Base-by-base conservation (phyloP, 92 coral and sea anemone genomes). In the Bergia puertoricense region DNA sequence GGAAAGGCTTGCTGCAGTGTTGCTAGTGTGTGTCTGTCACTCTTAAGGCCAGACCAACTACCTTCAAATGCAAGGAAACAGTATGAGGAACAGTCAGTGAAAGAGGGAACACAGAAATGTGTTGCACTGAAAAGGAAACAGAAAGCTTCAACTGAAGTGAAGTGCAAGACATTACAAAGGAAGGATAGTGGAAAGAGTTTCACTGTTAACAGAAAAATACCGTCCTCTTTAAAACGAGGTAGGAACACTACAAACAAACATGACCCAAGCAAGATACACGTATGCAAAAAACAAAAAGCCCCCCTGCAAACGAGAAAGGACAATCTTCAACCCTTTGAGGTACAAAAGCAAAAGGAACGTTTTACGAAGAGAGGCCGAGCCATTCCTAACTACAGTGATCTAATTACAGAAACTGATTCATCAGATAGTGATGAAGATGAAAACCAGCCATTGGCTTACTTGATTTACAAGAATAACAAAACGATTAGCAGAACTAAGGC, bases 361-460 rank as follows among this genome's bases (percentile, higher is more conserved):
- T 48, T 48, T 74, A 48, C 45, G 36, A 71, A 69, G 7, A 71
- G 56, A 10, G 87, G 79, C 23, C 66, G 36, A 15, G 30, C 30
- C 10, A 46, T 84, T 48, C 79, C 78, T 6, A 37, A 3, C 38
- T 69, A 71, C 30, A 37, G 15, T 84, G 78, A 82, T 7, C 45
- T 3, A 74, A 11, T 76, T 42, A 42, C 51, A 2, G 80, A 76
- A 22, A 76, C 80, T 16, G 80, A 76, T 40, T 76, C 80, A 22
- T 71, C 87, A 71, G 87, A 36, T 84, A 84, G 79, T 46, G 87
- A 71, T 51, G 87, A 84, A 36, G 57, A 51, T 16, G 87, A 84
- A 68, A 71, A 84, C 66, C 45, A 50, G 40, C 87, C 68, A 5
- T 39, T 23, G 57, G n/a, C 5, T 40, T 22, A 43, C 76, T 22